Percentiles rank a stretch among this genome's conserved stretches.
These are phyloP conservation scores for Clarias macrocephalus DNA, from an alignment of 2,113 vertebrate genomes.

Conservation along the genomic window DNA sequence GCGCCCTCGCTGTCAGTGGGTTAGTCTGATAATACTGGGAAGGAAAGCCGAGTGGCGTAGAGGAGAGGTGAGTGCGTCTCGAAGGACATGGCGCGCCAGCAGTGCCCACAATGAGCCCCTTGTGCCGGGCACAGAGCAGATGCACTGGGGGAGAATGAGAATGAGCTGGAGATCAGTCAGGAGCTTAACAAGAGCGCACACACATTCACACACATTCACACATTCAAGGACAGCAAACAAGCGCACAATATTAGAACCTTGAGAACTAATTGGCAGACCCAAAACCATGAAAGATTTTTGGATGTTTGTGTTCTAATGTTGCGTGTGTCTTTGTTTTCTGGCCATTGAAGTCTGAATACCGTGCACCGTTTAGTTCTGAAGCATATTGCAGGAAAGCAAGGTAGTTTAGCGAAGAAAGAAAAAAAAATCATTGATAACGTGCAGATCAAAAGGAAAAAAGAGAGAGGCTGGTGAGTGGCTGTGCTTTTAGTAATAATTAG, in stretches of 20 bases:
- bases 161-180: constrained; percentile 44
- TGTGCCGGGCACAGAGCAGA: constrained; percentile 50
- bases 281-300: constrained; percentile 1
- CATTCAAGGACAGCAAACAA: constrained; percentile 18
- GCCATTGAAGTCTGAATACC: background rate
- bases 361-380: background rate
- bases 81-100: constrained; percentile 28
- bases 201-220: constrained; percentile 26
- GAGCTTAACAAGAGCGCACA: constrained; percentile 7
- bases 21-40: too few species aligned
- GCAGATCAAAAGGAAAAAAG: background rate
- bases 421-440: background rate
- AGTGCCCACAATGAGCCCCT: constrained; percentile 48
- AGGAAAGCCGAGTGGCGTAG: background rate
- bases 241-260: constrained; percentile 25
- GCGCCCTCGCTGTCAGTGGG: background rate
- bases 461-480: background rate
- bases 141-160: constrained; percentile 48
- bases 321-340: background rate
- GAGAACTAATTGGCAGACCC: constrained; percentile 21
- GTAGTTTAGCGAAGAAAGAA: background rate
- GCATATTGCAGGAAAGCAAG: background rate
- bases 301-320: background rate
- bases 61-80: background rate
- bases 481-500: background rate